Percentiles rank a stretch among this genome's conserved stretches.
Evolutionary conservation across 2,888 invertebrate genomes (phyloP).

Genomic region (Drosophila macrospina): DNA sequence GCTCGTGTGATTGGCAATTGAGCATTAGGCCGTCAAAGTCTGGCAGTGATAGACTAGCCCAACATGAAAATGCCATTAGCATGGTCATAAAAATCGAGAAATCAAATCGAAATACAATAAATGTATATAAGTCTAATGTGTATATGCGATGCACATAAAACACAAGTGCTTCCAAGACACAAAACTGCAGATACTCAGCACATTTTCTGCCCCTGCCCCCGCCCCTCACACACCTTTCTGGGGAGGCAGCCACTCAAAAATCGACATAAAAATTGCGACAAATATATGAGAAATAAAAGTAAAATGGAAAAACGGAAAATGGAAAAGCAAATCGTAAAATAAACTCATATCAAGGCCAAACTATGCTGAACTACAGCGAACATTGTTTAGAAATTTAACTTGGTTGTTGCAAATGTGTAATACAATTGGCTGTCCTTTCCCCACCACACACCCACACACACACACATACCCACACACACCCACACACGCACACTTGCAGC

Average conservation of each 20-base stretch:
- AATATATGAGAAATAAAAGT: constrained; percentile 39
- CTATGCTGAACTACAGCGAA: constrained; percentile 31
- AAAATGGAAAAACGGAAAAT: constrained; percentile 46
- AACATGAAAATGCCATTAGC: constrained; percentile 79
- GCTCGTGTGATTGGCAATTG: constrained; percentile 27
- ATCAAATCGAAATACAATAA: constrained; percentile 53
- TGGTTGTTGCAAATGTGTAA: constrained; percentile 13
- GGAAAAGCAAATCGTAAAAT: constrained; percentile 43
- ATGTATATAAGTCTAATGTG: constrained; percentile 24
- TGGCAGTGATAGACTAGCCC: constrained; percentile 60
- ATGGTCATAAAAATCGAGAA: constrained; percentile 66
- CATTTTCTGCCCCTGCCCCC: background rate
- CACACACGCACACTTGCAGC: no score
- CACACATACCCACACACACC: no score
- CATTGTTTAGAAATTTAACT: constrained; percentile 42
- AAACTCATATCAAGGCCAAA: constrained; percentile 24
- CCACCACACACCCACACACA: no score
- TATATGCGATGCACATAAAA: constrained; percentile 29
- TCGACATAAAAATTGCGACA: constrained; percentile 66
- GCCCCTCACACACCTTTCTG: background rate
- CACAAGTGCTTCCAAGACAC: constrained; percentile 46
- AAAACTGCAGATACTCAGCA: constrained; percentile 39
- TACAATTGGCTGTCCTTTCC: background rate
- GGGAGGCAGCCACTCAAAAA: constrained; percentile 54
- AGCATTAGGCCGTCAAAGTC: constrained; percentile 54